Base-by-base conservation (phyloP, 30 jellyfish, hydroid and myxozoan species). In the Mastigias papua region DNA sequence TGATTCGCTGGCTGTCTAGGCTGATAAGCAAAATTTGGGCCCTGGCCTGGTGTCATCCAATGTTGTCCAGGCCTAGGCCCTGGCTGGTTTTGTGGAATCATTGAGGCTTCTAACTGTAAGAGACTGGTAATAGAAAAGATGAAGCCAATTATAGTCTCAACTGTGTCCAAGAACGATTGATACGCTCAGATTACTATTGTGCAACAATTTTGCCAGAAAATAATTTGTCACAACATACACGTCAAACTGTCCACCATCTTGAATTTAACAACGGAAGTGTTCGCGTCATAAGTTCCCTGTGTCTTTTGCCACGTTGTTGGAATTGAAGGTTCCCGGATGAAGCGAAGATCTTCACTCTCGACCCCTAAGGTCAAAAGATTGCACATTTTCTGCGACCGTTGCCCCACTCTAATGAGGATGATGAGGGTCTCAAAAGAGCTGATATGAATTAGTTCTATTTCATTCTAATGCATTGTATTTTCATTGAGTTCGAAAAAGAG, bases 301-400 rank as follows among this genome's bases (percentile, higher is more conserved):
- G 90, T 77, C 84, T 75, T 68, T 78, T 87, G 96, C 96, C 96
- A 87, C 96, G 96, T 87, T 88, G 89, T 23, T 87, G 69, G 66
- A 51, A 34, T 23, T 68, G 76, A 48, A 28, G 79, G 76, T 76
- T 87, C 96, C 96, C 96, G 96, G 90, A 87, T 87, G 81, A 63
- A 22, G 80, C 64, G 13, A 58, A 77, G 54, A 4, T n/a, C n/a
- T 42, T 4, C 7, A 42, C 54, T 15, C 13, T 42, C 13, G 13
- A 42, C 54, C 13, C 54, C 54, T 42, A 15, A 42, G 54, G 13
- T 42, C 54, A 42, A 42, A 42, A 42, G 54, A 15, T 42, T 42
- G 54, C 54, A 42, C 54, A 4, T 42, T 42, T n/a, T n/a, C n/a
- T n/a, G n/a, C n/a, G n/a, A n/a, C n/a, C n/a, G n/a, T n/a, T n/a